phyloP scores from a whole-genome alignment of 2,797 vertebrate genomes.

The Platyrinchus mystaceus region DNA sequence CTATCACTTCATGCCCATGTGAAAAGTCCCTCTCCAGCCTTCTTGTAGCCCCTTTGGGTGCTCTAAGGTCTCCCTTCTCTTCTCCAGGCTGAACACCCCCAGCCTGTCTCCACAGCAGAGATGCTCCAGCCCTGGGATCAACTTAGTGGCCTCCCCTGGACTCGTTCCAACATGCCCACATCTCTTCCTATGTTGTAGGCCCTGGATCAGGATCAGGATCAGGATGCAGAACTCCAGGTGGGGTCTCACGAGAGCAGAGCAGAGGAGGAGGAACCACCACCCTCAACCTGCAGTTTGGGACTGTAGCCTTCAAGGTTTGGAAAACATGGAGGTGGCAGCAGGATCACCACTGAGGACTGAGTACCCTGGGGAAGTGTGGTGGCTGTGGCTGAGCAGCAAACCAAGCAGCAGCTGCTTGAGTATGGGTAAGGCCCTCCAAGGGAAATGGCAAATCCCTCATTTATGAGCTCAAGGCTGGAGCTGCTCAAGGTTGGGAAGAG shows the following conservation, averaged over 20 bases:
- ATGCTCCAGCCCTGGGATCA: background rate
- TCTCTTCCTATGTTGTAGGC: background rate
- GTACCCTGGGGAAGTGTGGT: background rate
- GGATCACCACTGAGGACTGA: background rate
- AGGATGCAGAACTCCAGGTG: background rate
- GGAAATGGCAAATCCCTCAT: background rate
- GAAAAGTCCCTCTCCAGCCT: background rate
- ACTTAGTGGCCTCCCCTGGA: background rate
- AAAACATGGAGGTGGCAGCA: background rate
- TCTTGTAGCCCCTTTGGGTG: background rate
- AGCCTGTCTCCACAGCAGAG: background rate
- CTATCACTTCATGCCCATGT: background rate
- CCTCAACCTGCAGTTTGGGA: background rate
- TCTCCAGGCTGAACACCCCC: background rate
- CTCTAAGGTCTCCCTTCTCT: background rate
- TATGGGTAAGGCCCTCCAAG: background rate
- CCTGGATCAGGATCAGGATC: background rate
- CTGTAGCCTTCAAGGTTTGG: background rate
- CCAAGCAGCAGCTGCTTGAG: background rate
- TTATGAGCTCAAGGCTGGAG: background rate
- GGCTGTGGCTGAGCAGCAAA: background rate
- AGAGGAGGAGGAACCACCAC: background rate
- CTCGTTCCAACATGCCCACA: background rate
- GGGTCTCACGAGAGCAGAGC: too few relatives aligned
- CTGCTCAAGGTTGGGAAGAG: background rate